These are phyloP conservation scores for Oreochromis tanganicae DNA, from an alignment of 2,113 vertebrate genomes.

Conservation along the genomic window DNA sequence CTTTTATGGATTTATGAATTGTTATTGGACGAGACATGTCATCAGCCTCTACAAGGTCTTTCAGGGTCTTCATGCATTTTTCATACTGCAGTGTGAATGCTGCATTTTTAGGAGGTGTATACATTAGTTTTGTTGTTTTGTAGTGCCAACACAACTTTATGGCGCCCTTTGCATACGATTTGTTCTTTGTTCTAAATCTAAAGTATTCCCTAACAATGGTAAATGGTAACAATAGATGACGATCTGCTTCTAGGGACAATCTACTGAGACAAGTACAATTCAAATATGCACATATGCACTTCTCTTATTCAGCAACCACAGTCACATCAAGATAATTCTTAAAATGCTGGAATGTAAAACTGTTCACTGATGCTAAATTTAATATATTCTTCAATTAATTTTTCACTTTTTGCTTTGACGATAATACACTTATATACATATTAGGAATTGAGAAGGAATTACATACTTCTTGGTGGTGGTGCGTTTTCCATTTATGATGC, in stretches of 20 bases:
- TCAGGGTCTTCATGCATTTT: background rate
- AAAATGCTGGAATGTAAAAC: background rate
- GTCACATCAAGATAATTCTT: background rate
- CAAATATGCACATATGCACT: background rate
- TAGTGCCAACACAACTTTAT: background rate
- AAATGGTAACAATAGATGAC: background rate
- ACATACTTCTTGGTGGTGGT: constrained; percentile 84
- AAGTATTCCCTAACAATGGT: background rate
- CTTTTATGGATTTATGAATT: background rate
- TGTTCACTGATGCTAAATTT: background rate
- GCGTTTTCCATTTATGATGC: constrained; percentile 80
- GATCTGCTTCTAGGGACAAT: background rate
- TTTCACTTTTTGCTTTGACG: background rate
- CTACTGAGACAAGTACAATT: background rate
- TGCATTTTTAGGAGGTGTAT: background rate
- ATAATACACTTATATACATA: background rate
- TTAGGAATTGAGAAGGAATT: background rate
- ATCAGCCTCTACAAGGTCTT: background rate
- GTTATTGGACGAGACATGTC: background rate
- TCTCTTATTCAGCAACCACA: background rate
- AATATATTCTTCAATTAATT: background rate
- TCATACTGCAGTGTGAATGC: background rate
- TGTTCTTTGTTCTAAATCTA: background rate
- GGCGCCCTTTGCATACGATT: background rate
- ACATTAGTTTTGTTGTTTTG: background rate